phyloP scores from a whole-genome alignment of 2,797 vertebrate genomes.

The Chrosomus eos region DNA sequence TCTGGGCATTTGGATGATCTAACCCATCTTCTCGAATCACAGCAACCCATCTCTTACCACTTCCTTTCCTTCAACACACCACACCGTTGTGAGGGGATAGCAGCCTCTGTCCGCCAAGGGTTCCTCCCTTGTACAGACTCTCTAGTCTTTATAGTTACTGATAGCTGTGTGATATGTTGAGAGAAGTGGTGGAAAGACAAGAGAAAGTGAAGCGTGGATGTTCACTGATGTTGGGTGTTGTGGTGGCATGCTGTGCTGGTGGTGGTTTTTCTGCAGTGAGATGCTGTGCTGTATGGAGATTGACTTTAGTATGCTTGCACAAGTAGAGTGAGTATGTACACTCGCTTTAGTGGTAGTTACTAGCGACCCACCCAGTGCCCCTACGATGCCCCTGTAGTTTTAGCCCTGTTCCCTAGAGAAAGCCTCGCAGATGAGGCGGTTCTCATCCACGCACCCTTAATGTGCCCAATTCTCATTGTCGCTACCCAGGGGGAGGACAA shows the following conservation, averaged over 20 bases:
- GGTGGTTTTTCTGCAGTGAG: conserved; percentile 40
- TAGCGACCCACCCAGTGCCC: conserved; percentile 7
- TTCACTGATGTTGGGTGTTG: conserved; percentile 6
- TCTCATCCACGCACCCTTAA: conserved; percentile 66
- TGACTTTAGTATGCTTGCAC: conserved; percentile 19
- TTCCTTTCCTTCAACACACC: conserved; percentile 32
- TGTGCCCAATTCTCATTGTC: conserved; percentile 89
- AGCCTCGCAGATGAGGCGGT: conserved; percentile 32
- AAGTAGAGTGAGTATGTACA: conserved; percentile 5
- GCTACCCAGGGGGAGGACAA: conserved; percentile 93
- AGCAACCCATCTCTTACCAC: conserved; percentile 36
- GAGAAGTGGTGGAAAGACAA: not conserved
- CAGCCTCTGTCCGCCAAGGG: conserved; percentile 15
- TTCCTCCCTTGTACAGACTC: not conserved
- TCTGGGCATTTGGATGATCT: conserved; percentile 62
- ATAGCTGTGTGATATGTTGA: conserved; percentile 31
- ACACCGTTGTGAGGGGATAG: conserved; percentile 21
- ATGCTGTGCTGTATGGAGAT: conserved; percentile 45
- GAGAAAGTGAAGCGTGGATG: not conserved
- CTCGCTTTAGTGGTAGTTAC: conserved; percentile 36
- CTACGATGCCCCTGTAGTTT: conserved; percentile 31
- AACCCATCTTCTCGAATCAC: conserved; percentile 45
- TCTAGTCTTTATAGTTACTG: not conserved
- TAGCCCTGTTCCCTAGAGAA: conserved; percentile 34
- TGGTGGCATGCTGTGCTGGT: conserved; percentile 51